Evolutionary conservation across 2,113 vertebrate species (phyloP).

Genomic region (Gadus macrocephalus): DNA sequence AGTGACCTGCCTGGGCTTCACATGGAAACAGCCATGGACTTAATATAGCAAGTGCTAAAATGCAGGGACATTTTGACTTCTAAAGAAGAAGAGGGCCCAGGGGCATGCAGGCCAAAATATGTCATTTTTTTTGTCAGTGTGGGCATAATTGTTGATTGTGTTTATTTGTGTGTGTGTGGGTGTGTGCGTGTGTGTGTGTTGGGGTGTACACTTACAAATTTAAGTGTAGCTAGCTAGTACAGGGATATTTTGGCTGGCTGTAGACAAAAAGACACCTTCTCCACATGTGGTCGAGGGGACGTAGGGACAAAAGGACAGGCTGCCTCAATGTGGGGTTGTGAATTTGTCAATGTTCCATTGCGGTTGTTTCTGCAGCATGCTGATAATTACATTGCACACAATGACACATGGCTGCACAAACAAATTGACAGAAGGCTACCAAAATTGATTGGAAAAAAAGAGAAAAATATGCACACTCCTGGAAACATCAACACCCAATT

Average conservation of each 20-base stretch:
- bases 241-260: too few relatives aligned
- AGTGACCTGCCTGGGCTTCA: conserved; percentile 6
- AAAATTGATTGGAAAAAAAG: conserved; percentile 13
- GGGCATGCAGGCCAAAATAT: conserved; percentile 34
- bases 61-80: conserved; percentile 43
- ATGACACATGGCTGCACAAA: conserved; percentile 28
- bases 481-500: not conserved
- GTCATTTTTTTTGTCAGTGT: not conserved
- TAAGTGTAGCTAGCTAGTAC: too few relatives aligned
- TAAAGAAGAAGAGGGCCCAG: conserved; percentile 38
- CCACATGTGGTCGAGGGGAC: too few relatives aligned
- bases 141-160: not conserved
- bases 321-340: conserved; percentile 35
- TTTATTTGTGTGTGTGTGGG: conserved; percentile 28
- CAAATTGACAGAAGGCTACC: conserved; percentile 22
- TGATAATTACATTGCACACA: conserved; percentile 42
- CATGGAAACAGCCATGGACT: conserved; percentile 16
- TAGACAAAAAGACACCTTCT: too few relatives aligned
- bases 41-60: conserved; percentile 21
- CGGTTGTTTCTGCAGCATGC: conserved; percentile 36
- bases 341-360: conserved; percentile 43
- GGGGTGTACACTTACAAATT: too few relatives aligned
- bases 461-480: not conserved
- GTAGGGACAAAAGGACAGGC: not conserved
- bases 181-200: conserved; percentile 20